These are phyloP conservation scores for Progne subis DNA, from an alignment of 2,113 vertebrate genomes.

Conservation along the genomic window DNA sequence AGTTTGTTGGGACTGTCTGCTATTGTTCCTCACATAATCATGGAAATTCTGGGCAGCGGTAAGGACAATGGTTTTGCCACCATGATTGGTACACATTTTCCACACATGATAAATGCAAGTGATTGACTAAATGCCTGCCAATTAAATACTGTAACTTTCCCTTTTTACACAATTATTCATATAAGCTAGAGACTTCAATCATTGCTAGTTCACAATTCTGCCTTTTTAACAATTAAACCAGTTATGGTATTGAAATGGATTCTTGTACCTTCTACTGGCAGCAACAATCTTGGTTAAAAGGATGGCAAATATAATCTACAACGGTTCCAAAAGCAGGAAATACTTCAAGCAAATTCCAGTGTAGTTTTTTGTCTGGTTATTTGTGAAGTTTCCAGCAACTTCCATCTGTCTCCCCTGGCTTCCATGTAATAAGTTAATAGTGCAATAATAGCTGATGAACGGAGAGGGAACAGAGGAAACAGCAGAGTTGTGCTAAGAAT, in stretches of 20 bases:
- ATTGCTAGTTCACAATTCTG: not conserved
- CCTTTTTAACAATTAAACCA: slow-evolving; percentile 55
- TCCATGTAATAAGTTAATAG: slow-evolving; percentile 59
- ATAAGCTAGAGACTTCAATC: slow-evolving; percentile 30
- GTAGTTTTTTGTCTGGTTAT: slow-evolving; percentile 36
- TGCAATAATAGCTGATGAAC: slow-evolving; percentile 53
- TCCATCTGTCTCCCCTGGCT: slow-evolving; percentile 26
- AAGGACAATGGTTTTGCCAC: slow-evolving; percentile 28
- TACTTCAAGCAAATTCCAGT: slow-evolving; percentile 27
- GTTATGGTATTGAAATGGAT: slow-evolving; percentile 49
- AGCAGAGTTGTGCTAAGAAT: slow-evolving; percentile 27
- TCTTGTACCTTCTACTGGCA: slow-evolving; percentile 61
- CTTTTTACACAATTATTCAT: slow-evolving; percentile 8
- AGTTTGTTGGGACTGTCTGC: slow-evolving; percentile 16
- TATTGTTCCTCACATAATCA: slow-evolving; percentile 40
- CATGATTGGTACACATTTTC: not conserved
- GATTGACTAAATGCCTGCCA: slow-evolving; percentile 52
- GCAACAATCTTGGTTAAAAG: slow-evolving; percentile 61
- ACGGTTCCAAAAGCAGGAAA: slow-evolving; percentile 30
- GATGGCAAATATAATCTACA: not conserved
- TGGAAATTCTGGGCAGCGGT: slow-evolving; percentile 49
- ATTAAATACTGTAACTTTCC: slow-evolving; percentile 42
- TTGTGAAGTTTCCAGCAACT: slow-evolving; percentile 55
- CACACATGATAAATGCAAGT: slow-evolving; percentile 29
- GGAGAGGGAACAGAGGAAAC: not conserved